These are phyloP conservation scores for Conistra vaccinii DNA, from an alignment of 2,888 invertebrate genomes.

Conservation along the genomic window DNA sequence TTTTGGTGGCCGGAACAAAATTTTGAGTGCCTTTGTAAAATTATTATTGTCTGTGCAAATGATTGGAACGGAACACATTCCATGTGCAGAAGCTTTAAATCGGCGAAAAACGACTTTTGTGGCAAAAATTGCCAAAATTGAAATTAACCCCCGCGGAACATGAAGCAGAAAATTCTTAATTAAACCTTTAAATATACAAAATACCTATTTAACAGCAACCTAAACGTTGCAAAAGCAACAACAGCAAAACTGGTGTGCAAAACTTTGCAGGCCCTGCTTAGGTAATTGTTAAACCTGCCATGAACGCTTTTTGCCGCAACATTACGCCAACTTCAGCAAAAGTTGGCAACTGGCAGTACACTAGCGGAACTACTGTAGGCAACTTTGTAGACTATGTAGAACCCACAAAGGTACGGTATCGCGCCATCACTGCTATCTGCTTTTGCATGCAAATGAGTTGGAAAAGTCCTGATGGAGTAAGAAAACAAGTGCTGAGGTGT, in stretches of 20 bases:
- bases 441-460: conserved; percentile 90
- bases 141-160: conserved; percentile 1
- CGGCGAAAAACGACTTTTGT: background rate
- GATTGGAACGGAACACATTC: background rate
- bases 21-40: background rate
- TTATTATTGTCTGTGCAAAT: background rate
- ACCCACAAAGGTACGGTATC: conserved; percentile 89
- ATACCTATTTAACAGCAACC: conserved; percentile 45
- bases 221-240: conserved; percentile 76
- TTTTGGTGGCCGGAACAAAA: background rate
- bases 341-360: conserved; percentile 85
- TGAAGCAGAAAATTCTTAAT: conserved; percentile 44
- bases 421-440: conserved; percentile 89
- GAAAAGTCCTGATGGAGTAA: conserved; percentile 88
- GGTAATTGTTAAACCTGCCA: conserved; percentile 90
- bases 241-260: conserved; percentile 72
- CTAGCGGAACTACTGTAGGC: conserved; percentile 75
- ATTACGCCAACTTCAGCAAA: conserved; percentile 86
- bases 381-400: conserved; percentile 87
- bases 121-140: background rate
- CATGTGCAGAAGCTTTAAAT: background rate
- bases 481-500: conserved; percentile 81
- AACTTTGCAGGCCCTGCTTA: conserved; percentile 86
- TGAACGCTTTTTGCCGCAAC: conserved; percentile 89
- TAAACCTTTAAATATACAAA: conserved; percentile 23